Base-by-base conservation (phyloP, 1,140 invertebrate species). In the Trichomalopsis sarcophagae region DNA sequence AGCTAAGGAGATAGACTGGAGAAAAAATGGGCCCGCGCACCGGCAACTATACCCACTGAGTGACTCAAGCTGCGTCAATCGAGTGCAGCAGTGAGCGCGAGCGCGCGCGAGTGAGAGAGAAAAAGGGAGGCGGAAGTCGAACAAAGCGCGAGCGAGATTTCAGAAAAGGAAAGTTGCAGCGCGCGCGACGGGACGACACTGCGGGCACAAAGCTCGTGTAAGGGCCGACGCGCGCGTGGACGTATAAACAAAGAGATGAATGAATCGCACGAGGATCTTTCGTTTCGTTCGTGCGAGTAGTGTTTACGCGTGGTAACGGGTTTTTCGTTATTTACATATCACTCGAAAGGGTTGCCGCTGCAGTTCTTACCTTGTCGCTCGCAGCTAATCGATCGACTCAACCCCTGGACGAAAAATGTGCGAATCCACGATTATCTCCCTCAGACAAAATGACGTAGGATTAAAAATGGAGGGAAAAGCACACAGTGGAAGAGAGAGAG, bases 101-200 rank as follows among this genome's bases (percentile, higher is more conserved):
- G n/a, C 77, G 14, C 5, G 55, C 21, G n/a, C 5, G 13, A 50
- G 47, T 11, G 47, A 50, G 47, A 50, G 47, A 50, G 47, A 76
- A 27, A 81, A 84, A 40, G 79, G 47, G 83, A 84, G 78, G 73
- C 84, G 83, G 73, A 85, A 82, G 85, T 84, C 75, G 81, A 66
- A 87, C 74, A 85, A 27, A 86, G 71, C 62, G 10, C 55, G 50
- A 14, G 23, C 76, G 50, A 44, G 68, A 80, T 80, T 86, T 83
- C 81, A 75, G 79, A 82, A 76, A 83, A 83, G 81, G 81, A 79
- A 86, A 86, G 81, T 86, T 83, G 85, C 17, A 44, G 40, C 47
- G 66, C 62, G 14, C 75, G 75, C 44, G 33, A 23, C 40, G 23
- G n/a, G 50, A 27, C 11, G 66, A 36, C 50, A 23, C 23, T 71